Evolutionary conservation across 2,888 invertebrate species (phyloP).

Genomic region (Heliconius hortense): DNA sequence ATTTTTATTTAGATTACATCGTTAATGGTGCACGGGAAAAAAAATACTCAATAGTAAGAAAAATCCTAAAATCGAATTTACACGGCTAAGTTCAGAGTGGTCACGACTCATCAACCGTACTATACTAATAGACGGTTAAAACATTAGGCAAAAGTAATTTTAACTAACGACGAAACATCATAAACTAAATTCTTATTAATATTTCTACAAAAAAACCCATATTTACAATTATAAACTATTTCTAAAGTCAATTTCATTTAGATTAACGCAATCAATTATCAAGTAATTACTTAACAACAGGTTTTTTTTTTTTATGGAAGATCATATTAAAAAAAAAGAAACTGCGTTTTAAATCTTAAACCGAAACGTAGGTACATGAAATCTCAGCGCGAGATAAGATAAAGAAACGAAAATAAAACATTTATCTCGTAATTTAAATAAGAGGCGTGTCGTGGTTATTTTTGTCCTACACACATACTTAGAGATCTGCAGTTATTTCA

Average conservation of each 20-base stretch:
- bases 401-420: background rate
- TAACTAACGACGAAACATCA: too few relatives aligned
- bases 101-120: too few relatives aligned
- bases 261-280: background rate
- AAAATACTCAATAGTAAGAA: too few relatives aligned
- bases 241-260: background rate
- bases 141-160: too few relatives aligned
- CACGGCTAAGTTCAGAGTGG: too few relatives aligned
- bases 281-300: background rate
- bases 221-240: too few relatives aligned
- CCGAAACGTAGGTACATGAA: background rate
- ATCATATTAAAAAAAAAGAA: background rate
- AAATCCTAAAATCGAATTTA: too few relatives aligned
- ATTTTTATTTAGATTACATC: too few relatives aligned
- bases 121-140: too few relatives aligned
- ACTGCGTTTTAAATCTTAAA: background rate
- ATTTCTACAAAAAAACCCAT: too few relatives aligned
- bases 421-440: conserved; percentile 19
- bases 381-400: conserved; percentile 2
- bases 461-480: background rate
- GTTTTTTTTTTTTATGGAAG: background rate
- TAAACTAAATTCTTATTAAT: too few relatives aligned
- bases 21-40: too few relatives aligned
- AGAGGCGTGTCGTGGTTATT: conserved; percentile 15
- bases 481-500: background rate